phyloP scores from a whole-genome alignment of 2,888 invertebrate genomes.

The Masnerella sp. region DNA sequence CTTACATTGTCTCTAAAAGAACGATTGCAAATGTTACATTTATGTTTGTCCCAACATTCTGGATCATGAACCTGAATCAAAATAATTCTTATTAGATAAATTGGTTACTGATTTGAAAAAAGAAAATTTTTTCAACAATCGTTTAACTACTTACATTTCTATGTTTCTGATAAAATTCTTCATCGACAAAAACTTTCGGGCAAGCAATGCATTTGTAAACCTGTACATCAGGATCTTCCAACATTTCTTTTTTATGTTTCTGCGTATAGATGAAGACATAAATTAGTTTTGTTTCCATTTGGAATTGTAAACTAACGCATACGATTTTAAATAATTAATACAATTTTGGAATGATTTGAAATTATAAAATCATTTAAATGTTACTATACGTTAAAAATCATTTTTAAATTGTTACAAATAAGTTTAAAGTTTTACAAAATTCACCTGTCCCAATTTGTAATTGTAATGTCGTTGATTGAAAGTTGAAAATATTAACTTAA shows the following conservation, averaged over 20 bases:
- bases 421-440: too few species aligned
- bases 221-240: slow-evolving; percentile 62
- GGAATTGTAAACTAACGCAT: too few species aligned
- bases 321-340: too few species aligned
- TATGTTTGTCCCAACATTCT: slow-evolving; percentile 63
- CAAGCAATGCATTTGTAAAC: slow-evolving; percentile 65
- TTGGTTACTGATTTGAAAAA: too few species aligned
- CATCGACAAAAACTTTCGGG: slow-evolving; percentile 66
- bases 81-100: too few species aligned
- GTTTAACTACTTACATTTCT: slow-evolving; percentile 62
- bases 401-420: too few species aligned
- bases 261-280: slow-evolving; percentile 41
- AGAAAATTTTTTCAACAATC: not conserved
- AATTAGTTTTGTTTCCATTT: not conserved
- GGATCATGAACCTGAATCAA: slow-evolving; percentile 64
- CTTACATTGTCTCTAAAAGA: slow-evolving; percentile 65
- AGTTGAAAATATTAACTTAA: not conserved
- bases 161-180: slow-evolving; percentile 66
- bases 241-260: slow-evolving; percentile 66
- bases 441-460: too few species aligned
- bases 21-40: slow-evolving; percentile 62
- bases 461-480: too few species aligned
- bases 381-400: too few species aligned
- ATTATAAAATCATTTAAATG: too few species aligned
- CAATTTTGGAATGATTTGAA: too few species aligned